Percentiles rank a stretch among this genome's conserved stretches.
Conservation (phyloP, 2,888 invertebrate genomes). For the Tipula vernalis region DNA sequence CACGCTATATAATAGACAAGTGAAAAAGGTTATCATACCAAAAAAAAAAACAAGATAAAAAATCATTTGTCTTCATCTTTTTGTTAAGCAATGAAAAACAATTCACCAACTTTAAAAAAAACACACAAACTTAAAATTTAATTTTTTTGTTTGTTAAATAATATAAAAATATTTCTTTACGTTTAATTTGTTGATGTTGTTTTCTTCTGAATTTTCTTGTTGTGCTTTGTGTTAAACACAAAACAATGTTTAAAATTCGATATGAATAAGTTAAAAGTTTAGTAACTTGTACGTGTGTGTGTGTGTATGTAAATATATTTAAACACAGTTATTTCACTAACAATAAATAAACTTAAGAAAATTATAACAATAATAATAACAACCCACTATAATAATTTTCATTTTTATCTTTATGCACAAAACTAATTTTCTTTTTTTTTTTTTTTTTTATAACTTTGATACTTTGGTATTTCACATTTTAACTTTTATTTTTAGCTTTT, state of each 20-base stretch:
- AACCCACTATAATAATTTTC: neutral
- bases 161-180: neutral
- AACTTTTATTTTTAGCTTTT: neutral
- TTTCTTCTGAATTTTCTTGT: neutral
- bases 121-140: neutral
- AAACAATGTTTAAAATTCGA: neutral
- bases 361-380: slow-evolving; percentile 4
- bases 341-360: neutral
- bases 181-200: neutral
- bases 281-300: neutral
- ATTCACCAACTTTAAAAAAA: neutral
- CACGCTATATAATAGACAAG: neutral
- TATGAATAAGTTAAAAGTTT: neutral
- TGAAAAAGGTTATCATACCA: neutral
- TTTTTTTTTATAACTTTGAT: neutral
- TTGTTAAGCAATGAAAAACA: neutral
- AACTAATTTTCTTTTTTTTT: neutral
- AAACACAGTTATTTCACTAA: neutral
- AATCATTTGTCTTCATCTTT: neutral
- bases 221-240: neutral
- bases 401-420: neutral
- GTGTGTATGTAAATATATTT: neutral
- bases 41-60: neutral
- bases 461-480: neutral
- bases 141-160: neutral